Conservation (phyloP, 2,113 vertebrate species). For the Eira barbara region DNA sequence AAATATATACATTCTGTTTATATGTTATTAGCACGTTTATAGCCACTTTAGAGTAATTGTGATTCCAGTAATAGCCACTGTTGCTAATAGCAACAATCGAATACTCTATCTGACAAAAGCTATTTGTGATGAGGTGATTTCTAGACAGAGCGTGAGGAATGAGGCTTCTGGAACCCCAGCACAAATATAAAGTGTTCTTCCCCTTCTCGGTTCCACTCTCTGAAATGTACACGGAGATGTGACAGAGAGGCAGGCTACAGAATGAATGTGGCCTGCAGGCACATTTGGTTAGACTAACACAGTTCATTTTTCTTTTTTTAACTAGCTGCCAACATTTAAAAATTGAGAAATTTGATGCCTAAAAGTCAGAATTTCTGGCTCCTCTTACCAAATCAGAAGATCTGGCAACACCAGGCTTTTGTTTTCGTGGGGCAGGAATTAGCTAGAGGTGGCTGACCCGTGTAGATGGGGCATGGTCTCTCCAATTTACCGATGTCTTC, state of each 20-base stretch:
- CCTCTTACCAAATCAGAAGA: background rate
- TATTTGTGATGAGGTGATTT: background rate
- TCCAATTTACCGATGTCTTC: background rate
- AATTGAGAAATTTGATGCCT: background rate
- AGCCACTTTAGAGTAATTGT: background rate
- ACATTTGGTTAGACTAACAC: background rate
- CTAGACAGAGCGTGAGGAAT: background rate
- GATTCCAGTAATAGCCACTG: background rate
- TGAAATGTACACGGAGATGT: background rate
- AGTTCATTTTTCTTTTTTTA: background rate
- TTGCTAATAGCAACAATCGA: background rate
- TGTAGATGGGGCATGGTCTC: background rate
- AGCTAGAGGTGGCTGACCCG: background rate
- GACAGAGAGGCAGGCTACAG: background rate
- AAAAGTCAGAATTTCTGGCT: background rate
- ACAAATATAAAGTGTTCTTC: background rate
- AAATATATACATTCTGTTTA: background rate
- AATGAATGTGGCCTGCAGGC: background rate
- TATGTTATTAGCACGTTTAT: background rate
- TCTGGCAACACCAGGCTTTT: background rate
- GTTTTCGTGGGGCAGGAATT: background rate
- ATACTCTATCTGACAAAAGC: background rate
- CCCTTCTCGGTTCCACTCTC: background rate
- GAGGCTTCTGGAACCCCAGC: background rate
- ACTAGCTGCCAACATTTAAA: background rate